These are phyloP conservation scores for Sphinx pinastri DNA, from an alignment of 2,888 invertebrate species.

Conservation along the genomic window DNA sequence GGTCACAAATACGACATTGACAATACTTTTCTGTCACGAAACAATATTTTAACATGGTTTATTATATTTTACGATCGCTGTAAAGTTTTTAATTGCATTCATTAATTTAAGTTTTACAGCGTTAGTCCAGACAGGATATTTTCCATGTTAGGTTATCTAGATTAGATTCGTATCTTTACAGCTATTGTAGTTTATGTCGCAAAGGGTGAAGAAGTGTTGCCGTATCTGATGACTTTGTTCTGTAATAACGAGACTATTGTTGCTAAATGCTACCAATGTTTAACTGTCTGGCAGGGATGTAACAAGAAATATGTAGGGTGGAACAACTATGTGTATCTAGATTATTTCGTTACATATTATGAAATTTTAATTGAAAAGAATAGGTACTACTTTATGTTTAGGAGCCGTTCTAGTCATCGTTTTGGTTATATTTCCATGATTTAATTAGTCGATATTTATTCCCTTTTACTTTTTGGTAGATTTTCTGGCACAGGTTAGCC, in stretches of 20 bases:
- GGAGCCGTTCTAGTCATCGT: too few relatives aligned
- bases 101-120: not conserved
- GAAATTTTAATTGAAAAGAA: not conserved
- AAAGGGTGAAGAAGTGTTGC: conserved; percentile 15
- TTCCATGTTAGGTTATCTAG: not conserved
- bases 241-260: conserved; percentile 30
- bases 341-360: too few relatives aligned
- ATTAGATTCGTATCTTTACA: not conserved
- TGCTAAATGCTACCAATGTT: conserved; percentile 31
- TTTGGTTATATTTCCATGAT: too few relatives aligned
- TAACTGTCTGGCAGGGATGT: conserved; percentile 5
- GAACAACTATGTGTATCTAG: too few relatives aligned
- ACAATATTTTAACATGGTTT: conserved; percentile 7
- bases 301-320: not conserved
- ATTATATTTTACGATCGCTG: not conserved
- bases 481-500: too few relatives aligned
- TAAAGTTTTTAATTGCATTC: not conserved
- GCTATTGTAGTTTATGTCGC: conserved; percentile 8
- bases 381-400: too few relatives aligned
- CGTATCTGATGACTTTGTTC: conserved; percentile 33
- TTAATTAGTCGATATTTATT: too few relatives aligned
- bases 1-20: not conserved
- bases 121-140: not conserved
- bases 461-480: too few relatives aligned
- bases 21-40: conserved; percentile 11